A percentile compares a stretch with the other conserved stretches of the same genome.
Conservation (phyloP, 2,888 invertebrate genomes). For the Tholera decimalis region DNA sequence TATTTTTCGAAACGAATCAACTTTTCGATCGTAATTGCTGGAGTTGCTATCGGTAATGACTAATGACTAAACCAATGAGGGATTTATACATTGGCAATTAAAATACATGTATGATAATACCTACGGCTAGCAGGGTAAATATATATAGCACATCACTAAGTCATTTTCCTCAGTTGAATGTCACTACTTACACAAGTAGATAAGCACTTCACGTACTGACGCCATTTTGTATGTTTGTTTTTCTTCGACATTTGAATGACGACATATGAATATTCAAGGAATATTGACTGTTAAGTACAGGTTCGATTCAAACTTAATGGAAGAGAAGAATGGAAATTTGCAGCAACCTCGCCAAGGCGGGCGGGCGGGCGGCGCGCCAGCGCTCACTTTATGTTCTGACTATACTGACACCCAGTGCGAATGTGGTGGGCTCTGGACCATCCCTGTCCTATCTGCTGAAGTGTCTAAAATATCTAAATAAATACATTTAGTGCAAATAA, state of each 20-base stretch:
- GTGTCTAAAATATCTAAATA: too few relatives aligned
- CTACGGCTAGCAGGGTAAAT: conserved; percentile 22
- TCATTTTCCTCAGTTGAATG: conserved; percentile 60
- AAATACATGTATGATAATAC: conserved; percentile 9
- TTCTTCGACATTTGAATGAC: conserved; percentile 31
- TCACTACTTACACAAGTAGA: conserved; percentile 50
- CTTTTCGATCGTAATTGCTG: not conserved
- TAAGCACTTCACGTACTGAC: conserved; percentile 48
- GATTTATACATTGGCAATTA: not conserved
- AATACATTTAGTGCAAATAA: too few relatives aligned
- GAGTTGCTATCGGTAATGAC: conserved; percentile 4
- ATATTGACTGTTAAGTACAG: too few relatives aligned
- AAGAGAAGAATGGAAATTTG: too few relatives aligned
- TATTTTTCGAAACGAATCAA: not conserved
- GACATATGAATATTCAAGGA: conserved; percentile 25
- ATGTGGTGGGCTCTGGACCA: too few relatives aligned
- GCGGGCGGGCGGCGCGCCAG: too few relatives aligned
- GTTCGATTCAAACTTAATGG: too few relatives aligned
- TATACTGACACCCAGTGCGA: too few relatives aligned
- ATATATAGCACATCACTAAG: conserved; percentile 48
- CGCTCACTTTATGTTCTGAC: too few relatives aligned
- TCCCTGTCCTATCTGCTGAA: too few relatives aligned
- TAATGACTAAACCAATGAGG: conserved; percentile 22
- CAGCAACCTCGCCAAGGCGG: too few relatives aligned
- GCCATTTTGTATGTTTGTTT: conserved; percentile 56